Evolutionary conservation across 2,888 invertebrate species (phyloP), one percentile per base, ranked within the genome.

Genomic region (Rosalia funebris): DNA sequence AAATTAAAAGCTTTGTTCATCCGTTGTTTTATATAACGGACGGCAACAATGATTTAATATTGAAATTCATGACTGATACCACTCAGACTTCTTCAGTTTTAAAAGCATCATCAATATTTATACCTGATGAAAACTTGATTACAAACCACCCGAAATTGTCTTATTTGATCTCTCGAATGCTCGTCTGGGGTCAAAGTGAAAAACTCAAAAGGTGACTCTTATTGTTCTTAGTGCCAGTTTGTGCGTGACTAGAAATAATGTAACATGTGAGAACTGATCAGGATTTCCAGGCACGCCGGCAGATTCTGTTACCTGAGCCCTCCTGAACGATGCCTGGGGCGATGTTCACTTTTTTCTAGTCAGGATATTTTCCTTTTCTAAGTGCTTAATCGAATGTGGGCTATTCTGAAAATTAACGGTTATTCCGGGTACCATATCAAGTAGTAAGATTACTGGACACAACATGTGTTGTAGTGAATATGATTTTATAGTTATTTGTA

Each of bases 281-380:
- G 54, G 54, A 59, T 64, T 71, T 66, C 71, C 59, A 57, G 58
- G 66, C 74, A 74, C 74, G 74, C 70, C 54, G 37, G 57, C 57
- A 70, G 71, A 74, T 74, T 73, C 74, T 73, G 74, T 74, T 74
- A 74, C 72, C 69, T 72, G 70, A 61, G 63, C 66, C 69, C 66
- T 62, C 12, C 32, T 46, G 25, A 16, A 17, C 5, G 50, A 41
- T 16, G 53, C 17, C 5, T n/a, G 37, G 42, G 42, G 53, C 41
- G 53, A 31, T 53, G 41, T 42, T 53, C 53, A 42, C 53, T 65
- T 60, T 65, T 47, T 52, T 32, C 25, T 34, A 20, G 36, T 16
- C 36, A 48, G 20, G 17, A n/a, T n/a, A n/a, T n/a, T n/a, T n/a
- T n/a, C n/a, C n/a, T n/a, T n/a, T n/a, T n/a, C n/a, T n/a, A n/a